Conservation (phyloP, 64 coral and sea anemone genomes). For the Stichodactyla helianthus region DNA sequence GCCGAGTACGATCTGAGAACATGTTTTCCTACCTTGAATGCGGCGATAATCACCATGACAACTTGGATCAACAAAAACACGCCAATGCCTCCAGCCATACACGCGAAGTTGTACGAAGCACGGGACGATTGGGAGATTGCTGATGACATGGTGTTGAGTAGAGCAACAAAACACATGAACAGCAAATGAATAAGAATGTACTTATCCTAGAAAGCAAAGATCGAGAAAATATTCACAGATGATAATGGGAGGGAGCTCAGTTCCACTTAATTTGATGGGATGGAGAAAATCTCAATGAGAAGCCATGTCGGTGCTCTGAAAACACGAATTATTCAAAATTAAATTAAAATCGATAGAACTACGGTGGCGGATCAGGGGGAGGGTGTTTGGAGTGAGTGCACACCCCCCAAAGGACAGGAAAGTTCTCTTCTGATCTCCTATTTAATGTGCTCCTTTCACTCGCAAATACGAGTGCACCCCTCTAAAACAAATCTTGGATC, state of each 20-base stretch:
- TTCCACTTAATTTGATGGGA: no score
- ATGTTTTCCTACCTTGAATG: background rate
- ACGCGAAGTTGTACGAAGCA: conserved; percentile 6
- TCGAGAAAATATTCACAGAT: background rate
- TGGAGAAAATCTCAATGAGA: no score
- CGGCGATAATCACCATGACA: background rate
- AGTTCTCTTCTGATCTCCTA: no score
- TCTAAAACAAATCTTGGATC: no score
- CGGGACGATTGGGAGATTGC: background rate
- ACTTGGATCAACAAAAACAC: background rate
- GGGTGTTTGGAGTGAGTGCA: no score
- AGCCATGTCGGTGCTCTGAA: no score
- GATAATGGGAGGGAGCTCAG: background rate
- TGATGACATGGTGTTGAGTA: background rate
- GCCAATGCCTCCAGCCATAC: background rate
- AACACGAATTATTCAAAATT: no score
- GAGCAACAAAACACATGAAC: conserved; percentile 15
- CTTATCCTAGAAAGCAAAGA: conserved; percentile 8
- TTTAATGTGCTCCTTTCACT: no score
- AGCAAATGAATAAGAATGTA: background rate
- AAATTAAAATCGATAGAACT: no score
- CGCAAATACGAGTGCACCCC: no score
- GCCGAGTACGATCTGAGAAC: background rate
- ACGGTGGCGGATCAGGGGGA: no score
- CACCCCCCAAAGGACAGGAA: no score